Evolutionary conservation across 2,888 invertebrate genomes (phyloP).

Genomic region (Drosophila testacea): DNA sequence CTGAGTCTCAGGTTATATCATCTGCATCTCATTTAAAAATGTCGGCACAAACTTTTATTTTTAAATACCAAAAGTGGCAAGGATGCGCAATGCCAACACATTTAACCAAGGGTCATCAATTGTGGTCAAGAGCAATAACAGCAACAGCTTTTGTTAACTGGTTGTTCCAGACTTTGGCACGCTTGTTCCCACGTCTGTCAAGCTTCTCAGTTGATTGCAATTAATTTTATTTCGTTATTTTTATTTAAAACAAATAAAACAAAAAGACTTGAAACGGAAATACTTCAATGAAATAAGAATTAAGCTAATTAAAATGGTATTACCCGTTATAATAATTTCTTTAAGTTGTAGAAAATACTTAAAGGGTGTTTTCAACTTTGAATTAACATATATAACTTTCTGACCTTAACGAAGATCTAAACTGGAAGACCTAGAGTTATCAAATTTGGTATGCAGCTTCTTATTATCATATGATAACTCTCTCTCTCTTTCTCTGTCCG

Average conservation of each 20-base stretch:
- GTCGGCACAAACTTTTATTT: conserved; percentile 23
- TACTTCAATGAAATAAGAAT: conserved; percentile 22
- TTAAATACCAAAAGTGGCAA: conserved; percentile 47
- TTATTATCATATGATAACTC: neutral
- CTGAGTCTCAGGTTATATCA: conserved; percentile 43
- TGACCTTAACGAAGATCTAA: neutral
- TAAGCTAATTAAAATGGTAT: conserved; percentile 6
- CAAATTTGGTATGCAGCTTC: neutral
- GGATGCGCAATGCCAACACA: conserved; percentile 41
- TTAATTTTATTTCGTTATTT: conserved; percentile 19
- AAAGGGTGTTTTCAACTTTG: neutral
- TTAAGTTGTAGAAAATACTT: neutral
- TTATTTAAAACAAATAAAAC: conserved; percentile 7
- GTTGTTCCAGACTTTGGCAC: conserved; percentile 36
- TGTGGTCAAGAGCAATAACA: conserved; percentile 37
- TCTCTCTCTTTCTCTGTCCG: neutral
- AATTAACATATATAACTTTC: neutral
- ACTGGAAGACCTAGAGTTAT: neutral
- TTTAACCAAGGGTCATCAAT: conserved; percentile 45
- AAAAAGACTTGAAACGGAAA: conserved; percentile 51
- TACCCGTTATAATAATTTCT: neutral
- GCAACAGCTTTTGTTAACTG: conserved; percentile 28
- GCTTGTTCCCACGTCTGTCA: conserved; percentile 59
- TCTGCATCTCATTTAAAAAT: conserved; percentile 49
- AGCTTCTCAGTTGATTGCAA: conserved; percentile 9